phyloP scores from a whole-genome alignment of 2,113 vertebrate species.

The Oostethus manadensis region DNA sequence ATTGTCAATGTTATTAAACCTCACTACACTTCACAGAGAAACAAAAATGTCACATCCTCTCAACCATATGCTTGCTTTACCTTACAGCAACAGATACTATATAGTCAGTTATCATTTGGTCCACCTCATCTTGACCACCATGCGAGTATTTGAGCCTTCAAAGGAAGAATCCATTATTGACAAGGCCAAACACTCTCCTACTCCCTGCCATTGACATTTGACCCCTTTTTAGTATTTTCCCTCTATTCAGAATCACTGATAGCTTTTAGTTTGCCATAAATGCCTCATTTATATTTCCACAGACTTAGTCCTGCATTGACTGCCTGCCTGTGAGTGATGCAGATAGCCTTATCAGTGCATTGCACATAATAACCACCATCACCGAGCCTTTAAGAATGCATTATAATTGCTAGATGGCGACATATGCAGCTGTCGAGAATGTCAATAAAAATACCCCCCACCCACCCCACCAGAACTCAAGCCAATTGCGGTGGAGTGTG shows the following conservation, averaged over 20 bases:
- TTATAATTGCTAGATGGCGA: constrained; percentile 27
- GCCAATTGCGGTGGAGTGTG: constrained; percentile 27
- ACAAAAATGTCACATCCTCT: constrained; percentile 8
- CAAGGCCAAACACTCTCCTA: constrained; percentile 59
- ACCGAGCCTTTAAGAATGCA: constrained; percentile 35
- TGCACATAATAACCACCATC: constrained; percentile 42
- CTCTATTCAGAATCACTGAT: constrained; percentile 66
- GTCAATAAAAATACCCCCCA: constrained; percentile 32
- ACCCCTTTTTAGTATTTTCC: constrained; percentile 55
- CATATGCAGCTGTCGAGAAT: constrained; percentile 30
- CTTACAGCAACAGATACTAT: constrained; percentile 12
- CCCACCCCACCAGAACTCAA: constrained; percentile 16
- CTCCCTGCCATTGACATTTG: constrained; percentile 66
- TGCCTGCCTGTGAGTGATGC: constrained; percentile 44
- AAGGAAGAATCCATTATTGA: constrained; percentile 65
- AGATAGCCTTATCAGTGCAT: constrained; percentile 33
- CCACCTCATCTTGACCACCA: neutral
- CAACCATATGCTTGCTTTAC: constrained; percentile 34
- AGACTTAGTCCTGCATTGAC: constrained; percentile 52
- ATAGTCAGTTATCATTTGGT: neutral
- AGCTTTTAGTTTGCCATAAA: constrained; percentile 73
- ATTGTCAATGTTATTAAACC: neutral
- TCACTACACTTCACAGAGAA: constrained; percentile 3
- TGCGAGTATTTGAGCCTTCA: constrained; percentile 34
- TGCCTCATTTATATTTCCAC: constrained; percentile 61